These are phyloP conservation scores for Actias luna DNA, from an alignment of 2,888 invertebrate species.

Conservation along the genomic window DNA sequence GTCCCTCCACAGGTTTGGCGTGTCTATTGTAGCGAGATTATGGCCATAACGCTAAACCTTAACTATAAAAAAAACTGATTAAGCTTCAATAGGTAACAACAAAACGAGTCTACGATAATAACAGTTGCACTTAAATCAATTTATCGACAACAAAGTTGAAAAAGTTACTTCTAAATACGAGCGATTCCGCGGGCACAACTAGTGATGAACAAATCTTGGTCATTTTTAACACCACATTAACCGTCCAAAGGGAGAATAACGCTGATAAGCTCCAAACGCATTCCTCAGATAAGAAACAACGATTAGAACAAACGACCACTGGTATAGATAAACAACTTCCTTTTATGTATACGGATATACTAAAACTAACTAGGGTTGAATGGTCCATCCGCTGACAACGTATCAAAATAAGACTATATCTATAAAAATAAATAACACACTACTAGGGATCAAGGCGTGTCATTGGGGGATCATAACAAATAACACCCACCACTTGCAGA, in stretches of 20 bases:
- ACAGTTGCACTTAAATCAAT: too few species aligned
- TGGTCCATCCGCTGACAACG: not conserved
- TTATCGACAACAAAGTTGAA: too few species aligned
- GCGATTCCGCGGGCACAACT: not conserved
- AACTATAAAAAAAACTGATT: too few species aligned
- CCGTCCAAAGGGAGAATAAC: not conserved
- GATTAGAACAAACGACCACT: slow-evolving; percentile 6
- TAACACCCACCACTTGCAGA: too few species aligned
- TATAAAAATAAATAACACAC: not conserved
- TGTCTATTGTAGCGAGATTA: too few species aligned
- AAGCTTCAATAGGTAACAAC: too few species aligned
- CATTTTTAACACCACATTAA: slow-evolving; percentile 1
- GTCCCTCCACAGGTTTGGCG: too few species aligned
- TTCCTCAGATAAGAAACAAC: slow-evolving; percentile 2
- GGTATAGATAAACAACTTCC: slow-evolving; percentile 9
- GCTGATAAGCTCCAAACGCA: not conserved
- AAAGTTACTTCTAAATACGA: too few species aligned
- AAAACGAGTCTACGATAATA: too few species aligned
- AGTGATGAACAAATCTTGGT: not conserved
- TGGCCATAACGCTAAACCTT: too few species aligned
- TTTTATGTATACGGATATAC: not conserved
- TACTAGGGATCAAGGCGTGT: too few species aligned
- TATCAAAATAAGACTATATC: not conserved
- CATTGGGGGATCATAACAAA: too few species aligned
- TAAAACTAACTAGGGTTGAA: not conserved